Evolutionary conservation across 2,888 invertebrate genomes (phyloP), one percentile per base, ranked within the genome.

Genomic region (Lamellibrachia satsuma): DNA sequence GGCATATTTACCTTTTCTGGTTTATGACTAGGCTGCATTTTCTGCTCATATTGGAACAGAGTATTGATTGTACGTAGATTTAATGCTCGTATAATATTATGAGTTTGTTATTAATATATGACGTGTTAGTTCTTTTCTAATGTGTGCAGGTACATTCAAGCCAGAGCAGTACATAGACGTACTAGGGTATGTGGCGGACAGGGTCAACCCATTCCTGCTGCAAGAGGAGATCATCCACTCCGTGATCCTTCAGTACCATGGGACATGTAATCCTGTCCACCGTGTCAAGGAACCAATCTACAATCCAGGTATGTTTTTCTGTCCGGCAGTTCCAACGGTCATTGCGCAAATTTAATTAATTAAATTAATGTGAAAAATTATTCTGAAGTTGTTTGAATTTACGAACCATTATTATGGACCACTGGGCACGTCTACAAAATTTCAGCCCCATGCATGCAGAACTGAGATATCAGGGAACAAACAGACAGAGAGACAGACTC

Each of bases 121-220:
- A 60, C 3, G 55, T 55, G 1, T 55, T 55, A 55, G 39, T 39
- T 39, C 39, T 39, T 39, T 39, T 39, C 39, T 39, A 39, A 39
- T 39, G 39, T 39, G 39, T 75, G 75, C n/a, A 96, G 96, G 96
- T 52, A 94, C 94, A 6, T 96, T 96, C 94, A 96, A 96, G 93
- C 95, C 95, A 2, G 95, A 94, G 90, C 96, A 96, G 94, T 93
- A 95, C 93, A 93, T 96, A 91, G 96, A 96, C 94, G 95, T 96
- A 11, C 94, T 96, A 75, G 96, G 96, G 1, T 95, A 95, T 93
- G 95, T 96, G 22, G 96, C 96, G 7, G 96, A 96, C 94, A 94
- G 95, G 57, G 92, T 93, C 7, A 96, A 96, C 93, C 96, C 96
- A 7, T 95, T 95, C 9, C 57, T 95, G 55, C 94, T 95, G 51